These are phyloP conservation scores for Ivindomyrus marchei DNA, from an alignment of 2,113 vertebrate species.

Conservation along the genomic window DNA sequence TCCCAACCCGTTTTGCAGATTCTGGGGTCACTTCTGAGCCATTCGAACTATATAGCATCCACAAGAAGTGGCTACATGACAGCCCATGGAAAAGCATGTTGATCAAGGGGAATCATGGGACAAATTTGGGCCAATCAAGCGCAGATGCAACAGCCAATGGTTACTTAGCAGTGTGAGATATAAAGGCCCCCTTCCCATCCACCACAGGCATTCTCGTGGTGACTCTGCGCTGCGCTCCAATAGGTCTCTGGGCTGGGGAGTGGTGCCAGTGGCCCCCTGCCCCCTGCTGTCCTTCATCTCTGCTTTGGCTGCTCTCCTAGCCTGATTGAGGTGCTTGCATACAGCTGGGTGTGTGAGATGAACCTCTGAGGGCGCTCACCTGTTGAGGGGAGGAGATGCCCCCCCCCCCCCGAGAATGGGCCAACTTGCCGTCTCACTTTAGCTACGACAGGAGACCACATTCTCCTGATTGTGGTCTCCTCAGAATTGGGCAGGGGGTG, in stretches of 20 bases:
- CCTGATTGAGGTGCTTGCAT: neutral
- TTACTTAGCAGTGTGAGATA: neutral
- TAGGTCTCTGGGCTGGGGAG: neutral
- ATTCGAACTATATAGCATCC: neutral
- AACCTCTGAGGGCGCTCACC: neutral
- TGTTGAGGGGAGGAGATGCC: neutral
- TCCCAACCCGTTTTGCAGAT: neutral
- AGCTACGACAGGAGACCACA: neutral
- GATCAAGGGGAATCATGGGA: neutral
- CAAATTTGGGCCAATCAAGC: neutral
- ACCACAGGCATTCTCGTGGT: neutral
- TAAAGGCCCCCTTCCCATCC: neutral
- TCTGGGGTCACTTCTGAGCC: neutral
- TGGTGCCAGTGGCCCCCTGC: neutral
- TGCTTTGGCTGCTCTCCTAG: neutral
- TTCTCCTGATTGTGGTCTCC: no score
- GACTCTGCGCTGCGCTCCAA: neutral
- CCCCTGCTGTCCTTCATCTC: neutral
- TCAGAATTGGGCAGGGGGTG: neutral
- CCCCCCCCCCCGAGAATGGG: neutral
- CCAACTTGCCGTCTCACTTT: neutral
- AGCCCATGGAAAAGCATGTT: neutral
- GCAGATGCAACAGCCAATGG: neutral
- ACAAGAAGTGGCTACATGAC: neutral
- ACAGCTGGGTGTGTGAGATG: neutral